These are phyloP conservation scores for Temnothorax unifasciatus DNA, from an alignment of 2,888 invertebrate genomes.

Conservation along the genomic window DNA sequence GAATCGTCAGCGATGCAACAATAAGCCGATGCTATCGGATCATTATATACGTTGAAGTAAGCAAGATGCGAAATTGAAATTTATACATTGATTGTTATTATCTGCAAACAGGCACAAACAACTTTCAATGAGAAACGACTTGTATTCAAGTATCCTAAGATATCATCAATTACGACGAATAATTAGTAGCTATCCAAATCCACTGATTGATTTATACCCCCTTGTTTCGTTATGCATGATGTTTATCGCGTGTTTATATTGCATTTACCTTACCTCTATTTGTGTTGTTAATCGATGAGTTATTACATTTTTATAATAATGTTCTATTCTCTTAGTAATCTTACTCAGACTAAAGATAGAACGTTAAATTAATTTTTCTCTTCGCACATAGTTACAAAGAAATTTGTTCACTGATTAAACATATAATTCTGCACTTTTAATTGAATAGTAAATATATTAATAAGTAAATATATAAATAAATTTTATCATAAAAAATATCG, in stretches of 20 bases:
- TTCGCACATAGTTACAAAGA: background rate
- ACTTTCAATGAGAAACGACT: constrained; percentile 11
- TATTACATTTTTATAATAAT: background rate
- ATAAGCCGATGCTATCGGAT: constrained; percentile 17
- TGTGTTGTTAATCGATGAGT: background rate
- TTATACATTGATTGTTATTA: constrained; percentile 26
- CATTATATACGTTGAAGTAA: background rate
- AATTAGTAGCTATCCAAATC: constrained; percentile 13
- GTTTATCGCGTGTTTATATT: background rate
- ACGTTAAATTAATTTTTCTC: background rate
- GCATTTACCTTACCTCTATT: background rate
- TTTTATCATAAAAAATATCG: background rate
- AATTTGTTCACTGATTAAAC: background rate
- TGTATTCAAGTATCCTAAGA: constrained; percentile 20
- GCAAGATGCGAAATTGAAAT: constrained; percentile 38
- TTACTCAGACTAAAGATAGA: background rate
- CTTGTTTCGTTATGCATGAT: constrained; percentile 6
- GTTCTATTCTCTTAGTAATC: too few relatives aligned
- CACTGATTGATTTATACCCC: constrained; percentile 21
- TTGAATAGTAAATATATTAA: background rate
- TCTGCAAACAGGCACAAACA: constrained; percentile 13
- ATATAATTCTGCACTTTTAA: background rate
- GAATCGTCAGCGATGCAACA: constrained; percentile 19
- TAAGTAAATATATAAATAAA: background rate
- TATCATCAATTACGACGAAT: constrained; percentile 1